Conservation (phyloP, 2,113 vertebrate genomes). For the Amblyopsis rosae region DNA sequence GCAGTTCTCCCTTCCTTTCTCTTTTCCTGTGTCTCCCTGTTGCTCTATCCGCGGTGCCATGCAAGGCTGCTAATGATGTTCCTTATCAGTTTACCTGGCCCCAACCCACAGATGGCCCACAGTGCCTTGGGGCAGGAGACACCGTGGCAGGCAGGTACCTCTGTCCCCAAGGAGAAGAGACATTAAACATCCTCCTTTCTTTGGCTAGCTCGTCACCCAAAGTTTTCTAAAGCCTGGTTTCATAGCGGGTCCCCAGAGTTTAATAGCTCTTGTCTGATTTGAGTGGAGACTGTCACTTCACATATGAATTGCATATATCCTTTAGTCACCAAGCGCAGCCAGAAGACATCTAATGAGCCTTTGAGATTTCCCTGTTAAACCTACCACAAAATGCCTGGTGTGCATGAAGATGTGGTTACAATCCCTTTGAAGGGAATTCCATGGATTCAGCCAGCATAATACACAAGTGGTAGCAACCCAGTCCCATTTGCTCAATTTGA, state of each 20-base stretch:
- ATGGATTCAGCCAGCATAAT: slow-evolving; percentile 59
- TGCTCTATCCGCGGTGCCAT: slow-evolving; percentile 50
- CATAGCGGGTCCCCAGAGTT: slow-evolving; percentile 49
- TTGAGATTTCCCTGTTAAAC: slow-evolving; percentile 77
- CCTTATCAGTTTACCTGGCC: slow-evolving; percentile 69
- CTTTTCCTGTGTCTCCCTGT: slow-evolving; percentile 45
- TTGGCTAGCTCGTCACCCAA: slow-evolving; percentile 56
- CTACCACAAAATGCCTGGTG: slow-evolving; percentile 68
- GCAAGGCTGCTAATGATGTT: slow-evolving; percentile 73
- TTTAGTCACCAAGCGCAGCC: slow-evolving; percentile 64
- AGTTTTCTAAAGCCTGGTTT: slow-evolving; percentile 69
- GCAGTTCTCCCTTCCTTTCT: slow-evolving; percentile 35
- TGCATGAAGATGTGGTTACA: slow-evolving; percentile 57
- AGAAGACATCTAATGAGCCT: slow-evolving; percentile 78
- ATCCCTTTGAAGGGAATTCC: slow-evolving; percentile 62
- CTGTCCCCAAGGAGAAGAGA: slow-evolving; percentile 44
- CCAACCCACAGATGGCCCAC: slow-evolving; percentile 47
- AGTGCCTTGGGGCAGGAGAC: slow-evolving; percentile 58
- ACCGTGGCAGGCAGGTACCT: slow-evolving; percentile 35
- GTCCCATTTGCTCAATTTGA: slow-evolving; percentile 67
- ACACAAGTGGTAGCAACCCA: slow-evolving; percentile 50
- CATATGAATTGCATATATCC: slow-evolving; percentile 76
- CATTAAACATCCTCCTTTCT: slow-evolving; percentile 65
- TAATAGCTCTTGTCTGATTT: slow-evolving; percentile 71
- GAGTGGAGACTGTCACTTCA: slow-evolving; percentile 63